These are phyloP conservation scores for Pangasius macronema DNA, from an alignment of 2,797 vertebrate species.

Conservation along the genomic window DNA sequence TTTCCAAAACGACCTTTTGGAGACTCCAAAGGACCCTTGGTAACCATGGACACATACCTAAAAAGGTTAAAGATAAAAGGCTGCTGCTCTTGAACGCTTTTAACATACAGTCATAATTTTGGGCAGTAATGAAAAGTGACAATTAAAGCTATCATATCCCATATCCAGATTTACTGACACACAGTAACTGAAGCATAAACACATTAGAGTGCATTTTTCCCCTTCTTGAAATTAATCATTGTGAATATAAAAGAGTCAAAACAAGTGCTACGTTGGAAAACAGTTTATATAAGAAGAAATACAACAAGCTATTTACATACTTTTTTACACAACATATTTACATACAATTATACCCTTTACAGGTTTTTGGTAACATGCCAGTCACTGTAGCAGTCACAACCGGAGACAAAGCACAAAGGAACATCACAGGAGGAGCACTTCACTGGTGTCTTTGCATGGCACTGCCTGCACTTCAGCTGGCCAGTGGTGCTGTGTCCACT, in stretches of 20 bases:
- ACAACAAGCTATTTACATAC: not conserved
- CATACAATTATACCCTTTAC: not conserved
- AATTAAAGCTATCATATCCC: too few relatives aligned
- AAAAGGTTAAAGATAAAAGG: too few relatives aligned
- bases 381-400: not conserved
- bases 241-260: not conserved
- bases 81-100: not conserved
- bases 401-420: not conserved
- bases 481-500: not conserved
- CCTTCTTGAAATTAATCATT: too few relatives aligned
- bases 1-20: not conserved
- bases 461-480: not conserved
- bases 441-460: not conserved
- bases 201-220: not conserved
- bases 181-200: not conserved
- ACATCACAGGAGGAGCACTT: not conserved
- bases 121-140: too few relatives aligned
- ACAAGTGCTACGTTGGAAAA: too few relatives aligned
- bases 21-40: not conserved
- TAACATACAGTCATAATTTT: not conserved
- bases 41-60: not conserved
- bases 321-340: not conserved
- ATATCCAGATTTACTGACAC: not conserved
- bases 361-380: too few relatives aligned
- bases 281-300: not conserved